phyloP scores from a whole-genome alignment of 1,140 invertebrate genomes.

The Brachionus calyciflorus region DNA sequence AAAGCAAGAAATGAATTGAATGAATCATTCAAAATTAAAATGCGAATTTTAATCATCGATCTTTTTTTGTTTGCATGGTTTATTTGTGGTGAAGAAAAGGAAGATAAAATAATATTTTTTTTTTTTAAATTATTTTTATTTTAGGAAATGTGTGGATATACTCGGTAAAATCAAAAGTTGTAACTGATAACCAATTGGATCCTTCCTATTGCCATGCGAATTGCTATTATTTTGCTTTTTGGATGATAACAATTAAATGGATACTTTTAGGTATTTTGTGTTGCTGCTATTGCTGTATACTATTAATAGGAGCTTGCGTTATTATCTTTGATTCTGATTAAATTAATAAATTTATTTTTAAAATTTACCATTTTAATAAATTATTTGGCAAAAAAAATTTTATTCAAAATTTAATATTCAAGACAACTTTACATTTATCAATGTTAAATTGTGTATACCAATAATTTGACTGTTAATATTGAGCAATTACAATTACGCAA shows the following conservation, averaged over 20 bases:
- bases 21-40: not conserved
- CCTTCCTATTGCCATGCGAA: constrained; percentile 1
- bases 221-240: constrained; percentile 42
- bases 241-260: constrained; percentile 23
- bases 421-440: too few relatives aligned
- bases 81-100: constrained; percentile 12
- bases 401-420: too few relatives aligned
- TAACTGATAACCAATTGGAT: not conserved
- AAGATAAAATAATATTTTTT: not conserved
- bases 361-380: too few relatives aligned
- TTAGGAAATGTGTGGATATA: constrained; percentile 44
- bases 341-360: too few relatives aligned
- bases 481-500: too few relatives aligned
- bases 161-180: too few relatives aligned
- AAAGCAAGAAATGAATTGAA: not conserved
- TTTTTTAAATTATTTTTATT: not conserved
- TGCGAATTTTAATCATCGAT: not conserved
- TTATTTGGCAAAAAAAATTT: too few relatives aligned
- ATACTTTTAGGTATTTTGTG: not conserved
- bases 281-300: constrained; percentile 24
- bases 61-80: constrained; percentile 44
- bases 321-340: too few relatives aligned
- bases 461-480: too few relatives aligned
- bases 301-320: not conserved
- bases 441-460: too few relatives aligned